Percentiles rank a stretch among this genome's conserved stretches.
phyloP scores from a whole-genome alignment of 2,797 vertebrate genomes.

The Molossus alvarezi region DNA sequence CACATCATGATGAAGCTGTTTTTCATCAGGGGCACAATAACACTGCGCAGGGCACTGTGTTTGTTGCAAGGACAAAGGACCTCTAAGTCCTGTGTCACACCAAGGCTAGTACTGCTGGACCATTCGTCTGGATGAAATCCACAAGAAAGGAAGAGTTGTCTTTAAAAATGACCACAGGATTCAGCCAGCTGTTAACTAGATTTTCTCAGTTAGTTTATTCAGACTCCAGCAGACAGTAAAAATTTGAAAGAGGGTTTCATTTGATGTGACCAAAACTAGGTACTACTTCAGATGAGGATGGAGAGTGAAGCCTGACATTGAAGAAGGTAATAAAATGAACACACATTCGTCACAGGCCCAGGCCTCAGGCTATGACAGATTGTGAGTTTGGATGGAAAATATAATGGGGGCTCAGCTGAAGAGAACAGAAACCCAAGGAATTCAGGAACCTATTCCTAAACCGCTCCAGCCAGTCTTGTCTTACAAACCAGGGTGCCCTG shows the following conservation, averaged over 20 bases:
- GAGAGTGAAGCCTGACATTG: background rate
- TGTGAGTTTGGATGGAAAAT: background rate
- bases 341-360: background rate
- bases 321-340: slow-evolving; percentile 1
- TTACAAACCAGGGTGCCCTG: background rate
- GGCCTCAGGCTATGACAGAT: background rate
- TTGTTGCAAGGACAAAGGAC: background rate
- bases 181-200: background rate
- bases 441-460: background rate
- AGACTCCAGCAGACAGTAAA: slow-evolving; percentile 3
- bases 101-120: background rate
- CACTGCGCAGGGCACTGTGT: background rate
- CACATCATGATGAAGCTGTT: background rate
- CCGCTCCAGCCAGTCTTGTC: background rate
- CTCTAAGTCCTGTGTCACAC: background rate
- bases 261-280: slow-evolving; percentile 3
- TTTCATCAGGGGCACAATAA: background rate
- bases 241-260: slow-evolving; percentile 66
- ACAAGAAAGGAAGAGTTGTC: background rate
- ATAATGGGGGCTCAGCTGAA: background rate
- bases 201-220: slow-evolving; percentile 43
- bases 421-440: background rate
- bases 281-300: slow-evolving; percentile 11
- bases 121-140: background rate
- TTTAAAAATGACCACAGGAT: background rate